Base-by-base conservation (phyloP, 2,888 invertebrate genomes). In the Hemaris fuciformis region DNA sequence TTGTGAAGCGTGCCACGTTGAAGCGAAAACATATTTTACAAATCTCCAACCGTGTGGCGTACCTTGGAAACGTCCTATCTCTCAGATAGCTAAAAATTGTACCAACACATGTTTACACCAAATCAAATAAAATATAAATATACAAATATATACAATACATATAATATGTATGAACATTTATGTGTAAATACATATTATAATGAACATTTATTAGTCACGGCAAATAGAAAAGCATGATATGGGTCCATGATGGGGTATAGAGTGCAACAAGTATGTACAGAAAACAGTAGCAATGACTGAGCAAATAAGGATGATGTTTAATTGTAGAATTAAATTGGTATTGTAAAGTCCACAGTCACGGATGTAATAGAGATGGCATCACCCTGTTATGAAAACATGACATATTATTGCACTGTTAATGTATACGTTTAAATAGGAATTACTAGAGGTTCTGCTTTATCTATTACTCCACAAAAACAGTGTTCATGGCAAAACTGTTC, bases 41-140 rank as follows among this genome's bases (percentile, higher is more conserved):
- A 81, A 80, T 77, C 77, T 77, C 75, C 80, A 80, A 76, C 70
- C 73, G 71, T 77, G 80, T 82, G 81, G 91, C 94, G 89, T 96
- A 96, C 97, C 97, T 97, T 95, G 97, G 97, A 91, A 97, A 97
- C 76, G 97, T 97, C 96, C 97, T 95, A 94, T 97, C 97, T 95
- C 96, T 95, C 90, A 97, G 96, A 93, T 97, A 97, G 96, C 97
- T 97, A 92, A 87, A 90, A 89, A 87, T 84, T 71, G 77, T 77
- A 72, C 71, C 66, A 73, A 66, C 63, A 72, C 64, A 72, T 67
- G 69, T 73, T 71, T 72, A 61, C 57, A 63, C 57, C 63, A 58
- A 64, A 53, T 57, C 69, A 71, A 25, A 57, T 5, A 46, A 63
- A 60, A 41, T 27, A 46, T 38, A 57, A 46, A 56, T 23, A 59